Evolutionary conservation across 2,113 vertebrate genomes (phyloP).

Genomic region (Psittacula cyanocephala): DNA sequence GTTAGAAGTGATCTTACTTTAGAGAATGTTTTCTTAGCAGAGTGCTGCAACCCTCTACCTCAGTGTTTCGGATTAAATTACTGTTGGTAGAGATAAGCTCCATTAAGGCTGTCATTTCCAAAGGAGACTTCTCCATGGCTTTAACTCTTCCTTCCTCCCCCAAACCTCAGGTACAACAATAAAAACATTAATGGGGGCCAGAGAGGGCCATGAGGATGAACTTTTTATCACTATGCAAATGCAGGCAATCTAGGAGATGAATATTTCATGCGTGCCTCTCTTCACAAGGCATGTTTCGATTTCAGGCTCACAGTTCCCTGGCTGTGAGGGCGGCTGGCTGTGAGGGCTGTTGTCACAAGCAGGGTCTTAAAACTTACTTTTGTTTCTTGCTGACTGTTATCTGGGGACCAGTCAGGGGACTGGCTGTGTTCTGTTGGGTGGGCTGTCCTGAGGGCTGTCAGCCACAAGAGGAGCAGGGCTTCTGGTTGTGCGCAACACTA

Average conservation of each 20-base stretch:
- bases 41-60: conserved; percentile 71
- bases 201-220: conserved; percentile 52
- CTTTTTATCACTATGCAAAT: conserved; percentile 78
- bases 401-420: neutral
- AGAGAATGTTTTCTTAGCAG: conserved; percentile 85
- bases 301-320: conserved; percentile 35
- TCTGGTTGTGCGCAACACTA: neutral
- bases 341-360: conserved; percentile 14
- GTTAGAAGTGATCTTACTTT: conserved; percentile 82
- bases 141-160: conserved; percentile 24
- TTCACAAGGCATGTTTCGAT: conserved; percentile 53
- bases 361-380: conserved; percentile 63
- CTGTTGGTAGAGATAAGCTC: conserved; percentile 85
- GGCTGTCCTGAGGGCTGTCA: neutral
- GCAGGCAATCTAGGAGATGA: conserved; percentile 61
- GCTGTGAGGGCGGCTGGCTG: neutral
- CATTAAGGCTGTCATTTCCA: conserved; percentile 78
- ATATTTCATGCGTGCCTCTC: conserved; percentile 64
- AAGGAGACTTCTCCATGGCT: conserved; percentile 71
- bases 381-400: conserved; percentile 24
- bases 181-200: conserved; percentile 68
- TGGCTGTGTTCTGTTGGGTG: neutral
- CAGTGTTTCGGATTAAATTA: conserved; percentile 81
- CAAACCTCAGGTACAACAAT: conserved; percentile 58
- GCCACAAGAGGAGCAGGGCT: neutral